These are phyloP conservation scores for Schizothorax lantsangensis DNA, from an alignment of 2,797 vertebrate species.

Conservation along the genomic window DNA sequence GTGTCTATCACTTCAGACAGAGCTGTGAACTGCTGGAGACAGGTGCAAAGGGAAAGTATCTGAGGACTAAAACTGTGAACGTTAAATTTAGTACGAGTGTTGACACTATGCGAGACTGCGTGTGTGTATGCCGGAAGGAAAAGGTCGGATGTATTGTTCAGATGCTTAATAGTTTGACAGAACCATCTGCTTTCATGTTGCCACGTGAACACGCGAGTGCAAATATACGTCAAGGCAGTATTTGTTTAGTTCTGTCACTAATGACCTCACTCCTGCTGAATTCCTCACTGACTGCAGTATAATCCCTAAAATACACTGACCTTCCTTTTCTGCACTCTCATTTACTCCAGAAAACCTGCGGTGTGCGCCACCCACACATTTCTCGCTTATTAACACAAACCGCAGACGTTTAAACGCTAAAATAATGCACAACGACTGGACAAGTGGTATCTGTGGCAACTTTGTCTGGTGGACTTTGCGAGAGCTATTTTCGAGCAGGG, in stretches of 20 bases:
- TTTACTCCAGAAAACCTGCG: conserved; percentile 30
- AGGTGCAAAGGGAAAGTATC: conserved; percentile 60
- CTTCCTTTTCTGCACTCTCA: conserved; percentile 25
- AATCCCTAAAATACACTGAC: conserved; percentile 29
- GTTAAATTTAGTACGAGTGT: conserved; percentile 31
- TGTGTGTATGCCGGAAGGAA: conserved; percentile 10
- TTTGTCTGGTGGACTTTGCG: conserved; percentile 23
- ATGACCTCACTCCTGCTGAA: conserved; percentile 33
- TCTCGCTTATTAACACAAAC: conserved; percentile 28
- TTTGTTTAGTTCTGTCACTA: conserved; percentile 27
- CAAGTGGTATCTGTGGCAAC: not conserved
- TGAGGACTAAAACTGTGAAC: conserved; percentile 57
- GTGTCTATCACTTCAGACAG: conserved; percentile 58
- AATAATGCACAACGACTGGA: conserved; percentile 18
- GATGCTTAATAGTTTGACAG: conserved; percentile 6
- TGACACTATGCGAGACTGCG: conserved; percentile 16
- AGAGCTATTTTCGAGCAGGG: conserved; percentile 15
- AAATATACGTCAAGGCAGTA: conserved; percentile 17
- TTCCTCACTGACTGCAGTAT: conserved; percentile 37
- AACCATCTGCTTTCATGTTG: conserved; percentile 23
- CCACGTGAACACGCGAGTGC: not conserved
- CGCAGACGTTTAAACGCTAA: not conserved
- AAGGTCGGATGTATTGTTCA: not conserved
- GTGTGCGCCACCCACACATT: conserved; percentile 23
- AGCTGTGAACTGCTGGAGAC: conserved; percentile 47